phyloP scores from a whole-genome alignment of 2,797 vertebrate species.

The Tolypeutes matacus region DNA sequence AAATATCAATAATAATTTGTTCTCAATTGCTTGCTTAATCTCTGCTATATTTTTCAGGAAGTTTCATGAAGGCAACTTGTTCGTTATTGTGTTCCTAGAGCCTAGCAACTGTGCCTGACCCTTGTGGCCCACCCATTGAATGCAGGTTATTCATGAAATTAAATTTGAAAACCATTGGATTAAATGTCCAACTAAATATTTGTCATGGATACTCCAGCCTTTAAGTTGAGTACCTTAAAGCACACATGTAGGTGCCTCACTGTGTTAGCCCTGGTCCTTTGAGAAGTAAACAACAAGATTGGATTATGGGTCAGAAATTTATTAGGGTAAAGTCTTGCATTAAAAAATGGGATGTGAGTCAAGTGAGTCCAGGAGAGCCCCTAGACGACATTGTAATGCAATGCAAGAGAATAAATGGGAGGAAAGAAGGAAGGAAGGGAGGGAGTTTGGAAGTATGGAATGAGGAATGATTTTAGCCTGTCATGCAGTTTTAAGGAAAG shows the following conservation, averaged over 20 bases:
- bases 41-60: conserved; percentile 26
- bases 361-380: neutral
- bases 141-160: neutral
- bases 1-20: neutral
- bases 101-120: neutral
- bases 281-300: conserved; percentile 1
- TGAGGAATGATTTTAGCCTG: neutral
- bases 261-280: neutral
- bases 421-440: fast-evolving
- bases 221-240: neutral
- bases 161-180: too few species aligned
- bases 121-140: neutral
- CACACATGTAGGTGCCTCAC: neutral
- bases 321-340: neutral
- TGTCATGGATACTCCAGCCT: neutral
- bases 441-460: neutral
- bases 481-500: neutral
- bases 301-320: neutral
- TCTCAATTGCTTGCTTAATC: conserved; percentile 17
- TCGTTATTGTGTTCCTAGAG: neutral
- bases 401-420: neutral
- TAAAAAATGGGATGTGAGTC: neutral
- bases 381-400: neutral
- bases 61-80: neutral
- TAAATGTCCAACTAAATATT: neutral